These are phyloP conservation scores for Pseudomugil tenellus DNA, from an alignment of 2,797 vertebrate genomes.

Conservation along the genomic window DNA sequence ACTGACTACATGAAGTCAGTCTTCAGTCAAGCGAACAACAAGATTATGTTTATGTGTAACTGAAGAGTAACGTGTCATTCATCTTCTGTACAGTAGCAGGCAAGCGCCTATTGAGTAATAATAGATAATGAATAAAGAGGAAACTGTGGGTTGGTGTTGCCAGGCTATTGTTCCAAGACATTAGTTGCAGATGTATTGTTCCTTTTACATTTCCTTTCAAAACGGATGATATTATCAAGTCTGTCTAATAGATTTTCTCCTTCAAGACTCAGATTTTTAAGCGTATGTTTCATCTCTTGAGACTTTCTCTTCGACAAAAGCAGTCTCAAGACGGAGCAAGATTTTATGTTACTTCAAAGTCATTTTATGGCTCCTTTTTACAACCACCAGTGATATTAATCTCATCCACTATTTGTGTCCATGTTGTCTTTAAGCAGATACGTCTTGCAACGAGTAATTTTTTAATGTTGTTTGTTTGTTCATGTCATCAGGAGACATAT, in stretches of 20 bases:
- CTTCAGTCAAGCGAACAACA: slow-evolving; percentile 2
- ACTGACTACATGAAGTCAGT: background rate
- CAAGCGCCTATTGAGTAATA: slow-evolving; percentile 27
- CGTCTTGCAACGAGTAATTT: background rate
- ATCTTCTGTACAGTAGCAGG: slow-evolving; percentile 27
- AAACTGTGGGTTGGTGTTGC: slow-evolving; percentile 27
- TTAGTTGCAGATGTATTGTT: slow-evolving; percentile 26
- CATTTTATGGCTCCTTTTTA: slow-evolving; percentile 9
- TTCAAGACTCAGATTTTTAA: slow-evolving; percentile 10
- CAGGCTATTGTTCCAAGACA: slow-evolving; percentile 34
- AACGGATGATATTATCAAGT: slow-evolving; percentile 25
- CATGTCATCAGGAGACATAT: background rate
- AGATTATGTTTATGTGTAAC: slow-evolving; percentile 20
- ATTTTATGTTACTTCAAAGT: slow-evolving; percentile 21
- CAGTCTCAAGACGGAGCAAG: slow-evolving; percentile 6
- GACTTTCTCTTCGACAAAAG: background rate
- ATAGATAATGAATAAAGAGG: slow-evolving; percentile 28
- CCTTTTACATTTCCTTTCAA: slow-evolving; percentile 21
- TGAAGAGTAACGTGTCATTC: slow-evolving; percentile 25
- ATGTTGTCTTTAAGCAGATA: background rate
- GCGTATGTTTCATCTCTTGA: slow-evolving; percentile 7
- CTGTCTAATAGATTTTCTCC: slow-evolving; percentile 22
- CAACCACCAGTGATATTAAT: background rate
- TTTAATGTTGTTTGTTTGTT: background rate
- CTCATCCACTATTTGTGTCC: background rate